Conservation (phyloP, 2,888 invertebrate genomes). For the Scaptomyza flava region DNA sequence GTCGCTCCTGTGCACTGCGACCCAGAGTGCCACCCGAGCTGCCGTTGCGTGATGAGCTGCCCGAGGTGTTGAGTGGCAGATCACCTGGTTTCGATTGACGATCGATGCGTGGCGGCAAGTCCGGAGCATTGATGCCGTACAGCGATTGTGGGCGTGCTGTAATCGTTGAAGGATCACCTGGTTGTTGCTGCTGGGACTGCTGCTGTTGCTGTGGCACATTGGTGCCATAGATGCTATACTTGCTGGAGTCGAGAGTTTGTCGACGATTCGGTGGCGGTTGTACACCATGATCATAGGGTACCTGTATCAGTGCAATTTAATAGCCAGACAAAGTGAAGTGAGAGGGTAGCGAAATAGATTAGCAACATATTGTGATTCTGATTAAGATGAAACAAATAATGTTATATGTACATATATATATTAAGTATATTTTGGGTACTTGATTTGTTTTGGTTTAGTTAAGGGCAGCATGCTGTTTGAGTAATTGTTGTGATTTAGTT, state of each 20-base stretch:
- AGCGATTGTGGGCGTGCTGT: conserved; percentile 84
- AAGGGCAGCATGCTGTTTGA: conserved; percentile 59
- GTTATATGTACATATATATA: background rate
- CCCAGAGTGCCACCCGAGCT: conserved; percentile 83
- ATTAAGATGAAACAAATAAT: conserved; percentile 5
- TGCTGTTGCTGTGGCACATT: conserved; percentile 61
- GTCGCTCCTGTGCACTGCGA: conserved; percentile 89
- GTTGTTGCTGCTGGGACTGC: conserved; percentile 55
- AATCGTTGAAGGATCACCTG: conserved; percentile 81
- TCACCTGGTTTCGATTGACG: conserved; percentile 89
- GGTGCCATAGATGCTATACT: conserved; percentile 82
- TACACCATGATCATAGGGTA: conserved; percentile 83
- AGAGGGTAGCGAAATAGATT: conserved; percentile 58
- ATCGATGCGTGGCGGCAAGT: conserved; percentile 93
- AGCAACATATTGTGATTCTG: conserved; percentile 45
- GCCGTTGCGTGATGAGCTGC: conserved; percentile 86
- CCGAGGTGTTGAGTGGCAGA: conserved; percentile 78
- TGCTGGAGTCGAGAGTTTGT: conserved; percentile 82
- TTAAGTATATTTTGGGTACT: conserved; percentile 14
- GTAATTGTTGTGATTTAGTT: conserved; percentile 36
- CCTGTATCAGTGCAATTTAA: conserved; percentile 66
- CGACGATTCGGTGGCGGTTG: conserved; percentile 82
- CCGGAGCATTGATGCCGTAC: conserved; percentile 88
- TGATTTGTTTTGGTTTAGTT: conserved; percentile 43
- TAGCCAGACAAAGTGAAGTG: conserved; percentile 33